Base-by-base conservation (phyloP, 30 jellyfish, hydroid and myxozoan genomes). In the Hydractinia echinata region DNA sequence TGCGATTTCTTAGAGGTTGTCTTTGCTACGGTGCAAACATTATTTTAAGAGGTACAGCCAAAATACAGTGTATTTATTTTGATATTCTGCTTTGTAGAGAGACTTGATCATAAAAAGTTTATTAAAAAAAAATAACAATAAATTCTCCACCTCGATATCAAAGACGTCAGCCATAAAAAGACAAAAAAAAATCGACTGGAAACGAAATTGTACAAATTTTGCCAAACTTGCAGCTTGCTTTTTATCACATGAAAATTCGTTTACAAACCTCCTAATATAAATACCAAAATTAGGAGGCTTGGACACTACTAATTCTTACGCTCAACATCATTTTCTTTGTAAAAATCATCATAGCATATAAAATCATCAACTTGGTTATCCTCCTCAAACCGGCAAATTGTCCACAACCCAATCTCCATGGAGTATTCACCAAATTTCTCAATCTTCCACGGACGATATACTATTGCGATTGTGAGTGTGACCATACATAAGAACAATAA, bases 381-480 rank as follows among this genome's bases (percentile, higher is more conserved):
- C 44, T 30, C 44, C 44, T 30, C 44, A 30, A 30, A 30, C 2
- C 74, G 19, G 39, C 74, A 64, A 64, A 64, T 64, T 6, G 9
- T 64, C 74, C 74, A 64, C 74, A 64, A 13, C 18, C 74, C 74
- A 4, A 64, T 64, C 16, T 64, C 51, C 9, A 64, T 7, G 19
- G 19, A 51, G 10, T 13, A 6, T 51, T 51, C 74, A n/a, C 39
- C 74, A 64, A 64, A 64, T 7, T 51, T 64, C 16, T 64, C 74
- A n/a, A 51, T 64, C 18, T 64, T 64, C 74, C 74, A 64, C 39
- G 74, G 74, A 6, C 74, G 74, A 6, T n/a, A 51, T 1, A 13
- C 18, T 44, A 64, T 64, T 64, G 74, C 19, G 51, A 64, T n/a
- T 44, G 74, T 51, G 18, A 64, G 74, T 64, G 74, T 64, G 74